phyloP scores from a whole-genome alignment of 2,797 vertebrate species.

The Orestias chungarensis region DNA sequence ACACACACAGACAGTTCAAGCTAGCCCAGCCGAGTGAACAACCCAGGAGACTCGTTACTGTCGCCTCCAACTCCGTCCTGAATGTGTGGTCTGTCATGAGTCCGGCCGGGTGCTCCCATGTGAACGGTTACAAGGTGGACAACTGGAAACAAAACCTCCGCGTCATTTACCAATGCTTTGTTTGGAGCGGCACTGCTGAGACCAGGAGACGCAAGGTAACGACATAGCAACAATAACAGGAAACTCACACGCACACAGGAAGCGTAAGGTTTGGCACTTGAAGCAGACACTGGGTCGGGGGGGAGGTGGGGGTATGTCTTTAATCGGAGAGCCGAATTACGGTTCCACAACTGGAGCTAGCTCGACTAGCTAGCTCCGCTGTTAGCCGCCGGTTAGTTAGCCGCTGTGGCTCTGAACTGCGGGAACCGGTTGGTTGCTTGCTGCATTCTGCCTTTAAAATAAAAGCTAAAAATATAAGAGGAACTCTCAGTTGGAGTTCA shows the following conservation, averaged over 20 bases:
- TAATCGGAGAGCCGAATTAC: constrained; percentile 25
- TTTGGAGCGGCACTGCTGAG: constrained; percentile 95
- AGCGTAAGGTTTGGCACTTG: constrained; percentile 51
- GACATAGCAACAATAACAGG: constrained; percentile 47
- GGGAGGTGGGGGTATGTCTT: too few relatives aligned
- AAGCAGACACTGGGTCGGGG: too few relatives aligned
- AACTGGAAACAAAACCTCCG: constrained; percentile 98
- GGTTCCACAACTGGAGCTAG: constrained; percentile 25
- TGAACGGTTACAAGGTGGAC: constrained; percentile 98
- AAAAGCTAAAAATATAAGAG: too few relatives aligned
- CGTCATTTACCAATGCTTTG: constrained; percentile 98
- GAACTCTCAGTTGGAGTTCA: too few relatives aligned
- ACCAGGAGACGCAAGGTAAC: constrained; percentile 94
- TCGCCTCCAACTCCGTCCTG: constrained; percentile 69
- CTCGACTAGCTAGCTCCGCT: constrained; percentile 28
- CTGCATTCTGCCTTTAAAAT: too few relatives aligned
- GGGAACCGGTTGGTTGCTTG: constrained; percentile 32
- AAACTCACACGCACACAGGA: too few relatives aligned
- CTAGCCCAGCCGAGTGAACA: constrained; percentile 71
- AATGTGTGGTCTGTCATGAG: constrained; percentile 90
- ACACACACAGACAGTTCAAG: constrained; percentile 74
- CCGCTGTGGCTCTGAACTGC: constrained; percentile 37
- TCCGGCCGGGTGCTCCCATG: constrained; percentile 96
- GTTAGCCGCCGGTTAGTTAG: constrained; percentile 64
- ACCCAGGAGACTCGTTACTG: constrained; percentile 73